Evolutionary conservation across 1,140 invertebrate genomes (phyloP), one percentile per base, ranked within the genome.

Genomic region (Drosophila pruinosa): DNA sequence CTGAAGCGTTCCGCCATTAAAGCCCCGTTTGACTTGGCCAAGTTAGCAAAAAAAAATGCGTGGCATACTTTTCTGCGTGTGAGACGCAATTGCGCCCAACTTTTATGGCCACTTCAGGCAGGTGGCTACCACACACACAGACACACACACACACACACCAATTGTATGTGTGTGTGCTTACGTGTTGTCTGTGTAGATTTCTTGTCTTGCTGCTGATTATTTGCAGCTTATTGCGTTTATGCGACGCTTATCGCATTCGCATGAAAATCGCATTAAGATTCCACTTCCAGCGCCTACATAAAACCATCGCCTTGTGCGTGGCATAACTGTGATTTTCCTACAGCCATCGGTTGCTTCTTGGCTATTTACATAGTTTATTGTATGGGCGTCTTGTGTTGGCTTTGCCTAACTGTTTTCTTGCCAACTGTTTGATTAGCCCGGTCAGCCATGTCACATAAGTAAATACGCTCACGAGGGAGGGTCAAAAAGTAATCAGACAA

Each of bases 151-250:
- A n/a, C n/a, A n/a, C n/a, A n/a, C n/a, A n/a, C n/a, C n/a, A n/a
- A n/a, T n/a, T 15, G 21, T 50, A 2, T 28, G 4, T 57, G 17
- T 36, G 5, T 12, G 8, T 57, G 45, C 39, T 19, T 31, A 24
- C 15, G 36, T 50, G 8, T 71, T 12, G 17, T 6, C 14, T 72
- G 38, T 65, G 63, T 68, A 53, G 63, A 68, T 68, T 78, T 75
- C 63, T 78, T 81, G 78, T 82, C 78, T 74, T 76, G 34, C 53
- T 61, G 65, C 81, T 81, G 77, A 86, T 85, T 85, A 85, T 81
- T 81, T 85, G 73, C 75, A 68, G 81, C 77, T 85, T 85, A 83
- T 73, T 76, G 80, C 80, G 63, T 64, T 85, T 80, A 85, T 85
- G 80, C 77, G 68, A 75, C 56, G 81, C 69, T 85, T 86, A 86